Percentiles rank a stretch among this genome's conserved stretches.
Evolutionary conservation across 2,888 invertebrate species (phyloP).

Genomic region (Napeogenes inachia): DNA sequence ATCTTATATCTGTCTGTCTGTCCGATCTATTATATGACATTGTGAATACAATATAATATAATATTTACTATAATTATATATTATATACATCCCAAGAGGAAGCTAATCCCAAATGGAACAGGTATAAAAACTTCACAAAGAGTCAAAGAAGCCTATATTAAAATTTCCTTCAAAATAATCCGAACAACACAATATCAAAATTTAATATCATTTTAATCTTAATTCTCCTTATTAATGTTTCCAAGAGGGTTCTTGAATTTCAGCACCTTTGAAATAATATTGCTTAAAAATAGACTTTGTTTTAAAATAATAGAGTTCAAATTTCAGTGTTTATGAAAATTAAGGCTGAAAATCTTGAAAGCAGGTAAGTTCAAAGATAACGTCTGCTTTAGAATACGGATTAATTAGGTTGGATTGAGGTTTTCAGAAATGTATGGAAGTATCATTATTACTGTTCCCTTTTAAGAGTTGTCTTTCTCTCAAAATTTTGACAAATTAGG

Average conservation of each 20-base stretch:
- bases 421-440: constrained; percentile 41
- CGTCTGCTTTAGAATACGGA: constrained; percentile 55
- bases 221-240: constrained; percentile 74
- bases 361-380: constrained; percentile 75
- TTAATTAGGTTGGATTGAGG: constrained; percentile 63
- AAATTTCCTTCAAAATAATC: constrained; percentile 68
- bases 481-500: too few relatives aligned
- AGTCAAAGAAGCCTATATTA: constrained; percentile 33
- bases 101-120: neutral
- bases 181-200: constrained; percentile 77
- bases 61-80: too few relatives aligned
- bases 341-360: constrained; percentile 33
- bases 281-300: constrained; percentile 34
- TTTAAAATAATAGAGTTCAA: constrained; percentile 21
- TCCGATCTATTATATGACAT: too few relatives aligned
- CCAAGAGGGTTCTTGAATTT: constrained; percentile 61
- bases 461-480: neutral
- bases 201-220: constrained; percentile 78
- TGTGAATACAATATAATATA: too few relatives aligned
- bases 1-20: too few relatives aligned
- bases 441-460: constrained; percentile 31
- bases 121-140: constrained; percentile 16
- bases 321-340: constrained; percentile 5
- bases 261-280: constrained; percentile 36
- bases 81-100: neutral